Evolutionary conservation across 2,797 vertebrate species (phyloP).

Genomic region (Alauda arvensis): DNA sequence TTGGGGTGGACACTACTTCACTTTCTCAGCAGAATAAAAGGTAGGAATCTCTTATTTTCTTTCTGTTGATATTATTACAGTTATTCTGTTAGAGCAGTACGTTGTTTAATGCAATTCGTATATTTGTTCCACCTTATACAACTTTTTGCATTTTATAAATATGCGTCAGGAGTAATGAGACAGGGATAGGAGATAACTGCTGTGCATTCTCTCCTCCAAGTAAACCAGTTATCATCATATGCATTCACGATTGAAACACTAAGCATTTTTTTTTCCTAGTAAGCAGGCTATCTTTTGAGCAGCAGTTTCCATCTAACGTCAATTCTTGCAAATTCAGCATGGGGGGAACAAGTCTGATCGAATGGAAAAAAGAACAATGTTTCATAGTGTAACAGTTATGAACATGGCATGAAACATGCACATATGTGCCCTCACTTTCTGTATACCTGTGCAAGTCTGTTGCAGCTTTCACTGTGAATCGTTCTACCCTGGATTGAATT

Average conservation of each 20-base stretch:
- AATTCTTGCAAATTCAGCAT: background rate
- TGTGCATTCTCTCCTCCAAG: background rate
- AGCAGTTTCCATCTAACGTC: background rate
- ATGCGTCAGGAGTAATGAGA: background rate
- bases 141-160: constrained; percentile 35
- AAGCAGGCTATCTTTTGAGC: background rate
- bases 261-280: background rate
- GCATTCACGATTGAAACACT: background rate
- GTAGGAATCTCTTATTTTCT: constrained; percentile 64
- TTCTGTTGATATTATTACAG: background rate
- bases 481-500: background rate
- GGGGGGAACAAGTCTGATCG: background rate
- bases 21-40: constrained; percentile 65
- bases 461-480: background rate
- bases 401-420: background rate
- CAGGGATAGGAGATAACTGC: background rate
- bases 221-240: background rate
- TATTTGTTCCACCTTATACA: background rate
- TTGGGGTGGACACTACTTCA: constrained; percentile 63
- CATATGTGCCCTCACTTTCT: background rate
- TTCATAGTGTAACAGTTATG: background rate
- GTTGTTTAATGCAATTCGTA: background rate
- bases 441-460: background rate
- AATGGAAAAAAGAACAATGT: background rate
- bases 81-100: background rate